phyloP scores from a whole-genome alignment of 2,888 invertebrate genomes.

The Pinctada fucata region DNA sequence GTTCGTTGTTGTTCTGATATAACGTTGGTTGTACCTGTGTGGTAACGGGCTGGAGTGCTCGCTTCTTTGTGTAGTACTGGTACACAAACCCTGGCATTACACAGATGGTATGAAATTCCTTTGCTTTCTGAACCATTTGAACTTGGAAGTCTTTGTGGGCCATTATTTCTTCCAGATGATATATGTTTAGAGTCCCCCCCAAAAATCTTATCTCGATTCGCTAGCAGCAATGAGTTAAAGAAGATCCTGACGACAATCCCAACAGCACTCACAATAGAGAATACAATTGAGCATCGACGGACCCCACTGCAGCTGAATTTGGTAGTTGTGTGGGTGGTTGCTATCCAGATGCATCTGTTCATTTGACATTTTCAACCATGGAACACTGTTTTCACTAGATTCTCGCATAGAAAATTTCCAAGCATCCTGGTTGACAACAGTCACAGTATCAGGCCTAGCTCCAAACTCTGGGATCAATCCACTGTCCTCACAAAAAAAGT shows the following conservation, averaged over 20 bases:
- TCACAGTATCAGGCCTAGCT: slow-evolving; percentile 36
- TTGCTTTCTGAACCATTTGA: not conserved
- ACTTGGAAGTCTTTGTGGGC: not conserved
- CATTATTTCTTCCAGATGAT: too few species aligned
- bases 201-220: not conserved
- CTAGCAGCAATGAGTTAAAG: too few species aligned
- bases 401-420: slow-evolving; percentile 21
- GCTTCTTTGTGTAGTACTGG: not conserved
- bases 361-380: not conserved
- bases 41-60: not conserved
- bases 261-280: too few species aligned
- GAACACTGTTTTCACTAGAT: not conserved
- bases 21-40: not conserved
- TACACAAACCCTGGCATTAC: not conserved
- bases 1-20: not conserved
- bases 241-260: too few species aligned
- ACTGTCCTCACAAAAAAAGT: not conserved
- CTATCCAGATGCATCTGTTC: not conserved
- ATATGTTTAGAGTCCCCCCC: too few species aligned
- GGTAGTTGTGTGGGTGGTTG: slow-evolving; percentile 20
- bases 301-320: slow-evolving; percentile 17
- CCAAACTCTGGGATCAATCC: slow-evolving; percentile 28
- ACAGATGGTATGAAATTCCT: not conserved
- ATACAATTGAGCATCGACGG: too few species aligned
- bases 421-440: slow-evolving; percentile 20